Base-by-base conservation (phyloP, 2,113 vertebrate species). In the Elachura formosa region DNA sequence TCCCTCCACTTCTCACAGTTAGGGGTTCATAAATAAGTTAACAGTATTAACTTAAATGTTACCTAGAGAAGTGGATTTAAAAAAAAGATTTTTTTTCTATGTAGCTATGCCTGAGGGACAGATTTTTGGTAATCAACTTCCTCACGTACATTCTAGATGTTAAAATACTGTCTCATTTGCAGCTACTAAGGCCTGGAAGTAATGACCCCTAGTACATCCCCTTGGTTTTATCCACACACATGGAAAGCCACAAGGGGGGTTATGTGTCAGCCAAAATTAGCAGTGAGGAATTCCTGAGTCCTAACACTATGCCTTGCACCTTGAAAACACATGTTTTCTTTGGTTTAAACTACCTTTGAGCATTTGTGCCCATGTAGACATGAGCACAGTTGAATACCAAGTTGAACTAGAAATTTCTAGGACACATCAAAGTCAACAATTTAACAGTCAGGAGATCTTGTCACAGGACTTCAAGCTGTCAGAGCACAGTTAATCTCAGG, bases 61-160 rank as follows among this genome's bases (percentile, higher is more conserved):
- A 59, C 23, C 29, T 14, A 24, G 9, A 52, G 11, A 75, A 89
- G 14, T 28, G 13, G 22, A 75, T 21, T 28, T 33, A 69, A 33
- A 4, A 15, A 0, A 2, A 0, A 48, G 24, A 13, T 46, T 3
- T 56, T 55, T 66, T 55, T 68, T 38, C 8, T 17, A 28, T 5
- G 4, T 31, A 80, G 38, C 18, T 89, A 45, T 61, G 68, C 7
- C 40, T 7, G 10, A 84, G 10, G 15, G 21, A 69, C 19, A 56
- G 48, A 72, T 58, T 79, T 75, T 75, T 4, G 3, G 26, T 52
- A 49, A 67, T 41, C 54, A 55, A 40, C 24, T 89, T 83, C 29
- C 40, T 87, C 34, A 49, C 9, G 43, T 34, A 24, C 38, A 31
- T 69, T 45, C 66, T 1, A 85, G 16, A 62, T 12, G 4, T 59